phyloP scores from a whole-genome alignment of 2,888 invertebrate species.

The Mythimna impura region DNA sequence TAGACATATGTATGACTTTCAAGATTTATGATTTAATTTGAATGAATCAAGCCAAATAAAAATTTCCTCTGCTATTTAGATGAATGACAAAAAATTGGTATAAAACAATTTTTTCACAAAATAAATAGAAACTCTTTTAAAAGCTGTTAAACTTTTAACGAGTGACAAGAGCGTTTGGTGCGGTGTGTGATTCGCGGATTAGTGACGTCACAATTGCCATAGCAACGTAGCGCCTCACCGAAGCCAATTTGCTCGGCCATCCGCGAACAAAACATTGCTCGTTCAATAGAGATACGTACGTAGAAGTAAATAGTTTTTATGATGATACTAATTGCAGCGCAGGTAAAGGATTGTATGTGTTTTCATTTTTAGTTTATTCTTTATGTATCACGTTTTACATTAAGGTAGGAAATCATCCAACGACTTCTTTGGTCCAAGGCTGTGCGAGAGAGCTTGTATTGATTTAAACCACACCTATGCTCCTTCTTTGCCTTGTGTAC shows the following conservation, averaged over 20 bases:
- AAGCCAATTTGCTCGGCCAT: conserved; percentile 65
- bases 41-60: neutral
- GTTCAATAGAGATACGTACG: conserved; percentile 14
- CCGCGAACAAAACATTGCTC: conserved; percentile 49
- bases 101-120: neutral
- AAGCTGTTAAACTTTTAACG: conserved; percentile 56
- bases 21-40: no score
- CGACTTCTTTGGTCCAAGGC: no score
- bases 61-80: neutral
- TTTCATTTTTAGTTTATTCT: no score
- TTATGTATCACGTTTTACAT: no score
- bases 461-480: no score
- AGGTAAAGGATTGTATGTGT: neutral
- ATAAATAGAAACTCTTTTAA: conserved; percentile 2
- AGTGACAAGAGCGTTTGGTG: conserved; percentile 40
- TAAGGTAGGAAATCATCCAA: no score
- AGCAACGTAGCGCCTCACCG: conserved; percentile 55
- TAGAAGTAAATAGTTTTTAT: conserved; percentile 26
- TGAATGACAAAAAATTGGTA: neutral
- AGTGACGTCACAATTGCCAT: conserved; percentile 53
- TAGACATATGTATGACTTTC: neutral
- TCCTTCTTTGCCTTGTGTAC: no score
- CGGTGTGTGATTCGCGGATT: conserved; percentile 59
- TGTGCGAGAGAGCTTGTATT: no score
- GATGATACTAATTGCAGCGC: neutral